Percentiles rank a stretch among this genome's conserved stretches.
phyloP scores from a whole-genome alignment of 2,113 vertebrate species.

The Coreoperca whiteheadi region DNA sequence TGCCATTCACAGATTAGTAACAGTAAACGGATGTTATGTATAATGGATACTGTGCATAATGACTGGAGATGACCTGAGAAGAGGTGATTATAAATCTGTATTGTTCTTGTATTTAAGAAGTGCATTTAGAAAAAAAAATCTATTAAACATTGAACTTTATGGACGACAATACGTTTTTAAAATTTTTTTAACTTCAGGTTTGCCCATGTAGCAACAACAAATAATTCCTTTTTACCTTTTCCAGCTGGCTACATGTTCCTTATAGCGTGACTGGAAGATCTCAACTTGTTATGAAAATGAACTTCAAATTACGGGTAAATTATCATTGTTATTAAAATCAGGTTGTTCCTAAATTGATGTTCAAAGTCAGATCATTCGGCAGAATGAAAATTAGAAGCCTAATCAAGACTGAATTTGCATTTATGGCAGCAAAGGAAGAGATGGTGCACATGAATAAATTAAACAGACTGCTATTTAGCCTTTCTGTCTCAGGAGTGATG shows the following conservation, averaged over 20 bases:
- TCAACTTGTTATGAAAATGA: slow-evolving; percentile 12
- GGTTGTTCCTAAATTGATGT: slow-evolving; percentile 90
- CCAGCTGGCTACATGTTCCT: background rate
- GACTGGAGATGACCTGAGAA: slow-evolving; percentile 16
- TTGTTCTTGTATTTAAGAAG: background rate
- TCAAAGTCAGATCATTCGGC: slow-evolving; percentile 91
- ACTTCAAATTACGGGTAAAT: slow-evolving; percentile 49
- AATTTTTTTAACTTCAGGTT: background rate
- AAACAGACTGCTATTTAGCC: slow-evolving; percentile 83
- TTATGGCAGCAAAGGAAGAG: slow-evolving; percentile 86
- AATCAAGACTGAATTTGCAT: slow-evolving; percentile 90
- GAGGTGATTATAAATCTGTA: background rate
- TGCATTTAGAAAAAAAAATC: background rate
- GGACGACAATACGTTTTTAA: background rate
- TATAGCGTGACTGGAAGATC: background rate
- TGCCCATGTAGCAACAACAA: background rate
- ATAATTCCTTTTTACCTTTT: background rate
- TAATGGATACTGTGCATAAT: slow-evolving; percentile 10
- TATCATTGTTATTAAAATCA: slow-evolving; percentile 91
- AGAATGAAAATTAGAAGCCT: slow-evolving; percentile 91
- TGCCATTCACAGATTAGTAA: slow-evolving; percentile 10
- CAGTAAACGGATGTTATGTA: background rate
- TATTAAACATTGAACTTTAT: background rate
- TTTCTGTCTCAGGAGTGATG: slow-evolving; percentile 76
- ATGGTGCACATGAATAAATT: slow-evolving; percentile 88